Conservation (phyloP, 2,888 invertebrate species). For the Empis livida region DNA sequence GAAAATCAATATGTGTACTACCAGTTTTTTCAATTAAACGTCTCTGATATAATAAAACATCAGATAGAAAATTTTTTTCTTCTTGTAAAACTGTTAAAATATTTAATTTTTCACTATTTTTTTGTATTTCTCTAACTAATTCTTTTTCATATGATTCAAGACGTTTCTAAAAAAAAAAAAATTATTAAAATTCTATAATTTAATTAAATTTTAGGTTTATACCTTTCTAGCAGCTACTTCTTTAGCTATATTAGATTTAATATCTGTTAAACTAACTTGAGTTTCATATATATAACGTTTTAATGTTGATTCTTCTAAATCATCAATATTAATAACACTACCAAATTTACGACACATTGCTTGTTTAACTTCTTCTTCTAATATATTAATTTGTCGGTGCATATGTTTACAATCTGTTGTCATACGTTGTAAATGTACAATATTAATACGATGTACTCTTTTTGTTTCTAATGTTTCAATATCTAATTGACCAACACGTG, state of each 20-base stretch:
- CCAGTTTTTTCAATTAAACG: slow-evolving; percentile 13
- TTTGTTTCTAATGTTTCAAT: slow-evolving; percentile 51
- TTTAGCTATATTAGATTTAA: slow-evolving; percentile 35
- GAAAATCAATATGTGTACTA: slow-evolving; percentile 2
- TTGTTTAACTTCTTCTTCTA: slow-evolving; percentile 41
- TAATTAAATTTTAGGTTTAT: slow-evolving; percentile 1
- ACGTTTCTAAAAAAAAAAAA: slow-evolving; percentile 23
- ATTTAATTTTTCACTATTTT: slow-evolving; percentile 43
- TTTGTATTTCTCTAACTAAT: slow-evolving; percentile 36
- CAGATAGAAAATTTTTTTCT: slow-evolving; percentile 39
- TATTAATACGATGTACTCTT: slow-evolving; percentile 51
- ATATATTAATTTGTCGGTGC: slow-evolving; percentile 42
- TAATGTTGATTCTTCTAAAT: slow-evolving; percentile 43
- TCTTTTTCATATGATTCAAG: slow-evolving; percentile 29
- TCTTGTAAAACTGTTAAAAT: slow-evolving; percentile 41
- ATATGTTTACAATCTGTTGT: slow-evolving; percentile 54
- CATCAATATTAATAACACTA: slow-evolving; percentile 38
- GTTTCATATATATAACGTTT: slow-evolving; percentile 42
- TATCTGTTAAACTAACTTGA: slow-evolving; percentile 38
- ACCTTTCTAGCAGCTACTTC: slow-evolving; percentile 35
- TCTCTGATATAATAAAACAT: slow-evolving; percentile 31
- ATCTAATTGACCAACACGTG: slow-evolving; percentile 49
- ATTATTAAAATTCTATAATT: neutral
- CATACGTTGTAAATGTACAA: slow-evolving; percentile 55
- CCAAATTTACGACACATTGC: slow-evolving; percentile 47